phyloP scores from a whole-genome alignment of 2,113 vertebrate species.

The Strix aluco region DNA sequence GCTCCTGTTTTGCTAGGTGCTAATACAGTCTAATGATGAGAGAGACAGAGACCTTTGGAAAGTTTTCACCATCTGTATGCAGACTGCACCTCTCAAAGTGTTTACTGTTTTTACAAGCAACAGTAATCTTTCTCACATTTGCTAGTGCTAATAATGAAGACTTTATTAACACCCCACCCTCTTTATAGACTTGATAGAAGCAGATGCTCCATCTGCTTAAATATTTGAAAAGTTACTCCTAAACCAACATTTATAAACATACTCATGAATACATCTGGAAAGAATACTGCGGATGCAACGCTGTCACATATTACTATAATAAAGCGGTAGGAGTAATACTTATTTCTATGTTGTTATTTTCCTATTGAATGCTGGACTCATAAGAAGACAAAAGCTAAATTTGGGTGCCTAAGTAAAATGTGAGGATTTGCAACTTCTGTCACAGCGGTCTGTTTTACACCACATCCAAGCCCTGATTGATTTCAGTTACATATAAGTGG shows the following conservation, averaged over 20 bases:
- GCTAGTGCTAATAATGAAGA: slow-evolving; percentile 8
- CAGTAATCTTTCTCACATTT: slow-evolving; percentile 22
- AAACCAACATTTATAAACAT: not conserved
- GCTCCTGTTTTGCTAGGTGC: not conserved
- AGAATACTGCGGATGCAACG: not conserved
- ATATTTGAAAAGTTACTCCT: slow-evolving; percentile 39
- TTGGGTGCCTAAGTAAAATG: not conserved
- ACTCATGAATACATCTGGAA: not conserved
- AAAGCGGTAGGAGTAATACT: not conserved
- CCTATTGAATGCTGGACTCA: not conserved
- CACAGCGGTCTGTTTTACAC: not conserved
- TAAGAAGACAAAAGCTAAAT: not conserved
- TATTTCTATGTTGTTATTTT: not conserved
- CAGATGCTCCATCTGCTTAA: slow-evolving; percentile 42
- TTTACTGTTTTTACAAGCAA: slow-evolving; percentile 33
- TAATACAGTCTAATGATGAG: not conserved
- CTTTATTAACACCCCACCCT: slow-evolving; percentile 24
- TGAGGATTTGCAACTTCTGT: not conserved
- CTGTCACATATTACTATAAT: not conserved
- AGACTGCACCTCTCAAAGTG: not conserved
- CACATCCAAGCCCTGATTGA: not conserved
- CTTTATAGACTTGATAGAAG: not conserved
- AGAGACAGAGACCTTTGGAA: not conserved
- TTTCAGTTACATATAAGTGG: not conserved
- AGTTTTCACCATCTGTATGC: not conserved